Evolutionary conservation across 2,888 invertebrate genomes (phyloP).

Genomic region (Folsomia manolachei): DNA sequence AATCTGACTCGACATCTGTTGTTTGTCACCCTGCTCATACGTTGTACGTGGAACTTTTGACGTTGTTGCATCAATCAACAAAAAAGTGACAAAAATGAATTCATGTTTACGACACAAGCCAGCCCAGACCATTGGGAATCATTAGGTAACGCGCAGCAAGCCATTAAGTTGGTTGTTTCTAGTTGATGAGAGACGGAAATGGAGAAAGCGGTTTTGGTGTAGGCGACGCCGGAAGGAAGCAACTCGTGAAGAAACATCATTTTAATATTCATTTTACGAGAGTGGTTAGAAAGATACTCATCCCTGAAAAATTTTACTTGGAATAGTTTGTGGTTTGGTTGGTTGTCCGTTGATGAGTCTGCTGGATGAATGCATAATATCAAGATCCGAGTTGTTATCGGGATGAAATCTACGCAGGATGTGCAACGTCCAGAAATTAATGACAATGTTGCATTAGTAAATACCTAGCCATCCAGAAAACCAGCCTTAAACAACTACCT

Average conservation of each 20-base stretch:
- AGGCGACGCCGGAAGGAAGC: too few species aligned
- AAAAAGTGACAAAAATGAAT: neutral
- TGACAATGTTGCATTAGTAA: neutral
- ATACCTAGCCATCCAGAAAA: neutral
- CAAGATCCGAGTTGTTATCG: neutral
- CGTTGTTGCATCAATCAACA: too few species aligned
- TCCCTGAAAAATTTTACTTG: neutral
- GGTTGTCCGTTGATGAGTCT: neutral
- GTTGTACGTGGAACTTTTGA: neutral
- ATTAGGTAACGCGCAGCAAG: too few species aligned
- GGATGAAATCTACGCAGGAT: neutral
- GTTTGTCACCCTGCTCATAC: neutral
- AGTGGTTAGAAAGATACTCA: neutral
- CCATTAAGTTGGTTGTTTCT: neutral
- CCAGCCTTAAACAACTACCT: neutral
- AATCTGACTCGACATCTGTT: slow-evolving; percentile 6
- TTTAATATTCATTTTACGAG: neutral
- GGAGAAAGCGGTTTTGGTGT: too few species aligned
- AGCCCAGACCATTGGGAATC: too few species aligned
- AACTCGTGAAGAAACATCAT: too few species aligned
- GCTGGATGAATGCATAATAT: neutral
- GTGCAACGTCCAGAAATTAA: neutral
- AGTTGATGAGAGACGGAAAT: neutral
- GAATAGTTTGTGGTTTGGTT: neutral
- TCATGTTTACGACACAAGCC: neutral